Evolutionary conservation across 2,113 vertebrate species (phyloP).

Genomic region (Rhabdomys dilectus): DNA sequence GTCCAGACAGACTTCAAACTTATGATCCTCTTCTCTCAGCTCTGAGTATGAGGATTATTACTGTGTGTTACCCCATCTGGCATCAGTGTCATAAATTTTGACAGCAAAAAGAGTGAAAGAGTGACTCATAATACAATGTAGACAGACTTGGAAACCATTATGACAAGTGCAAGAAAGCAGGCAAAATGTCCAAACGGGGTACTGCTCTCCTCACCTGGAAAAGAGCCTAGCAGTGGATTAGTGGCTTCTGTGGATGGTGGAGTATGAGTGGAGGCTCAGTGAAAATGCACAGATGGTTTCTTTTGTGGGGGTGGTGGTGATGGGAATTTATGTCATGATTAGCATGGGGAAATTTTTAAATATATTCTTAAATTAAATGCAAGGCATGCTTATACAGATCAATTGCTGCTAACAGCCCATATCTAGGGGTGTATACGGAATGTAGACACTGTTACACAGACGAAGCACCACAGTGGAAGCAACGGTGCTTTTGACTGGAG

Average conservation of each 20-base stretch:
- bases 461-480: neutral
- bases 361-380: neutral
- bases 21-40: neutral
- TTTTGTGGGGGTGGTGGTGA: neutral
- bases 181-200: neutral
- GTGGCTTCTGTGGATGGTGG: too few species aligned
- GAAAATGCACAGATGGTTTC: neutral
- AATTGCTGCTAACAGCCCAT: neutral
- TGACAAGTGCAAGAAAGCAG: neutral
- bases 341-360: neutral
- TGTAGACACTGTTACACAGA: too few species aligned
- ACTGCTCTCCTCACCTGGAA: neutral
- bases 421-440: neutral
- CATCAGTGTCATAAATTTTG: neutral
- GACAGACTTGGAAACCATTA: neutral
- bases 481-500: neutral
- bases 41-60: neutral
- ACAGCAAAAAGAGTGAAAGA: neutral
- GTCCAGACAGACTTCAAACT: neutral
- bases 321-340: neutral
- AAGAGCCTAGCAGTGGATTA: neutral
- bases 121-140: neutral
- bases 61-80: neutral
- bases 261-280: neutral
- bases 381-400: neutral